phyloP scores from a whole-genome alignment of 2,888 invertebrate genomes.

The Disparrhopalites patrizii region DNA sequence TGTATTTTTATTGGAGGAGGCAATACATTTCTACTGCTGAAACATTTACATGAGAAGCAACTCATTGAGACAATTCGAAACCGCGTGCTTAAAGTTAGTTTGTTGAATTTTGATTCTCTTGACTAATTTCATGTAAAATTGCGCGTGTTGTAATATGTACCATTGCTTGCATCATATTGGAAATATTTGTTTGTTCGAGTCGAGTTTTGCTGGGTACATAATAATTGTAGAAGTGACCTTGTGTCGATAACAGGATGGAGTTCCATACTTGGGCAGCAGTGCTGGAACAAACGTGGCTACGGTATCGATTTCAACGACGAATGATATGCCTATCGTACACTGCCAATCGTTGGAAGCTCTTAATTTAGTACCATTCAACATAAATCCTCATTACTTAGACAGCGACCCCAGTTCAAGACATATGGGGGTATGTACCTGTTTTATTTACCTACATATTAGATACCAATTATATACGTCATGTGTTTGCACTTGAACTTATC shows the following conservation, averaged over 20 bases:
- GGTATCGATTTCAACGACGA: conserved; percentile 72
- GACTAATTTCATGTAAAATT: too few species aligned
- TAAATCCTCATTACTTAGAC: conserved; percentile 79
- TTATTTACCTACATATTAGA: too few species aligned
- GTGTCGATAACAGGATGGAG: conserved; percentile 54
- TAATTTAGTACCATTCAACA: conserved; percentile 72
- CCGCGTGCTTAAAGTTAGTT: conserved; percentile 56
- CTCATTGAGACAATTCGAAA: conserved; percentile 62
- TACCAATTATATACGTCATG: too few species aligned
- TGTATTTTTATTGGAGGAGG: conserved; percentile 76
- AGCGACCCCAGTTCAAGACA: conserved; percentile 61
- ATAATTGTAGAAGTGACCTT: background rate
- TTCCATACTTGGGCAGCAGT: conserved; percentile 72
- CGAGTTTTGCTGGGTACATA: background rate
- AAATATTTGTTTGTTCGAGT: background rate
- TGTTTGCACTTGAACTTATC: too few species aligned
- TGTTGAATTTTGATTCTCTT: background rate
- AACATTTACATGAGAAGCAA: conserved; percentile 64
- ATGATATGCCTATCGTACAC: conserved; percentile 82
- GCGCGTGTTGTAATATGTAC: too few species aligned
- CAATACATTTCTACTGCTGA: conserved; percentile 71
- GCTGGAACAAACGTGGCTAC: conserved; percentile 82
- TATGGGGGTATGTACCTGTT: conserved; percentile 58
- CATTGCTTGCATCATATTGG: too few species aligned
- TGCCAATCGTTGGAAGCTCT: conserved; percentile 56